These are phyloP conservation scores for Jaculus jaculus DNA, from an alignment of 2,113 vertebrate species.

Conservation along the genomic window DNA sequence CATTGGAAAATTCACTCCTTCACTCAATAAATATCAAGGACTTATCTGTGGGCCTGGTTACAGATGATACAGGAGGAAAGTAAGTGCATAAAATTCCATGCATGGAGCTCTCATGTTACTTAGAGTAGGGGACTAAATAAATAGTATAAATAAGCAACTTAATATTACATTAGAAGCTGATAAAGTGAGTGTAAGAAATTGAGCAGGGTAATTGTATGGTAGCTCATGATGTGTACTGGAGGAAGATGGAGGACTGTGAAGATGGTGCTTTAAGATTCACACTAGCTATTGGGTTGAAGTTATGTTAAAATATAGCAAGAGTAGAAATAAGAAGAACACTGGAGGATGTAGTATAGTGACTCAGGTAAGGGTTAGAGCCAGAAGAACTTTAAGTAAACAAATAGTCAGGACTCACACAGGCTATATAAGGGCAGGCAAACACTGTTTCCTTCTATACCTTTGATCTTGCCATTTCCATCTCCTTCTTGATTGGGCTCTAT, in stretches of 20 bases:
- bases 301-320: background rate
- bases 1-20: conserved; percentile 22
- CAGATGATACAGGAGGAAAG: background rate
- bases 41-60: background rate
- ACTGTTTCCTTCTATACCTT: background rate
- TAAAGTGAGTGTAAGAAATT: accelerated
- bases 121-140: background rate
- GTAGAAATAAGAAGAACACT: background rate
- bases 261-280: background rate
- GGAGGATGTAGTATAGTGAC: background rate
- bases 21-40: background rate
- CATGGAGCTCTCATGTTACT: background rate
- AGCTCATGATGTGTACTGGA: background rate
- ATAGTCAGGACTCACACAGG: accelerated
- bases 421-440: background rate
- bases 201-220: accelerated
- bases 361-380: background rate
- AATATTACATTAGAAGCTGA: background rate
- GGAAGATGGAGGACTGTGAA: background rate
- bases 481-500: background rate
- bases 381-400: background rate
- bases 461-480: background rate
- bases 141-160: background rate
- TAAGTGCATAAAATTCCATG: background rate
- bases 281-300: background rate